phyloP scores from a whole-genome alignment of 1,140 invertebrate species.

The Drosophila nebulosa region DNA sequence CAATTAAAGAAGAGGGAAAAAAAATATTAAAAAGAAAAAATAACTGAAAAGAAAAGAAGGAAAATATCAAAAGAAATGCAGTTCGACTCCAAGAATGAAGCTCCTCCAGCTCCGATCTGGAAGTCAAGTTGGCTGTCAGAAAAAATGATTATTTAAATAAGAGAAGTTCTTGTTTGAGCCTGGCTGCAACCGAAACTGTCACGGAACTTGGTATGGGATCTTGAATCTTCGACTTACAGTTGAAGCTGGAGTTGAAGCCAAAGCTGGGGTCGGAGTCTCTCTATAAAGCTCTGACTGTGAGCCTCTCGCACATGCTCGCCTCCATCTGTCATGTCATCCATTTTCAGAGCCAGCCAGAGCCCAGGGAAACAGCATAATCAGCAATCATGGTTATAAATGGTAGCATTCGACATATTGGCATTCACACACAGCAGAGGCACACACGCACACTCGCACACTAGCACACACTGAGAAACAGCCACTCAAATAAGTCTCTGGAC shows the following conservation, averaged over 20 bases:
- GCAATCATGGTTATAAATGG: conserved; percentile 80
- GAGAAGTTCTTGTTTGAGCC: conserved; percentile 61
- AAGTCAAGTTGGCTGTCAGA: conserved; percentile 80
- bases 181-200: conserved; percentile 73
- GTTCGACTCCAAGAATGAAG: conserved; percentile 34
- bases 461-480: conserved; percentile 3
- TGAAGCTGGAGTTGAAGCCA: background rate
- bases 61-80: conserved; percentile 56
- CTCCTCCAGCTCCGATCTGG: conserved; percentile 72
- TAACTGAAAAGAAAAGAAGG: conserved; percentile 46
- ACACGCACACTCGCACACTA: conserved; percentile 21
- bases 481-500: conserved; percentile 29
- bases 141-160: conserved; percentile 81
- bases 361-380: conserved; percentile 78
- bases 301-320: conserved; percentile 52
- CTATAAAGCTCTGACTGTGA: conserved; percentile 40
- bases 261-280: conserved; percentile 7
- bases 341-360: conserved; percentile 46
- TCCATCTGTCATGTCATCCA: conserved; percentile 81
- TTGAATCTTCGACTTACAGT: conserved; percentile 4
- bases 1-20: conserved; percentile 66
- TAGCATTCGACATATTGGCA: conserved; percentile 80
- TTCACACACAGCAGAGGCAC: conserved; percentile 29
- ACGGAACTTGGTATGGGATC: conserved; percentile 50
- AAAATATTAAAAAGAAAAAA: conserved; percentile 26